Conservation (phyloP, 2,888 invertebrate genomes). For the Nasonia oneida region DNA sequence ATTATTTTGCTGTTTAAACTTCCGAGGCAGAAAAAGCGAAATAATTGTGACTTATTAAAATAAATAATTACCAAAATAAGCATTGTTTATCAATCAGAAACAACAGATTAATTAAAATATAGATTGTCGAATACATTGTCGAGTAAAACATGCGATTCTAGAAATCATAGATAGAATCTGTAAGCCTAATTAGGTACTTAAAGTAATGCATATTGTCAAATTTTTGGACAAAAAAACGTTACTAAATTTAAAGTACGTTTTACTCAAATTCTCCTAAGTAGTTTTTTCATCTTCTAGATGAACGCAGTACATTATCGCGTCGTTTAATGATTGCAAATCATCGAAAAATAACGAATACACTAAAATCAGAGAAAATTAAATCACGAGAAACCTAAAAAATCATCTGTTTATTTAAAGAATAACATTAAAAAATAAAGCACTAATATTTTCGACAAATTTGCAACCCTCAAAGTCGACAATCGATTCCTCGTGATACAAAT, state of each 20-base stretch:
- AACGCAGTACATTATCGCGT: constrained; percentile 25
- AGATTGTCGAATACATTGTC: constrained; percentile 30
- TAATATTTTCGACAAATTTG: constrained; percentile 39
- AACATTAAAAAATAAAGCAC: background rate
- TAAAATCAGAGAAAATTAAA: background rate
- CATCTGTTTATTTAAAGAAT: background rate
- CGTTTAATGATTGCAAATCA: constrained; percentile 38
- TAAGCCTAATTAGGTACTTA: background rate
- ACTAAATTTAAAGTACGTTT: constrained; percentile 7
- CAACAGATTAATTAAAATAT: constrained; percentile 50
- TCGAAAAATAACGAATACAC: background rate
- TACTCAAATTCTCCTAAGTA: constrained; percentile 36
- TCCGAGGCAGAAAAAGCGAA: constrained; percentile 13
- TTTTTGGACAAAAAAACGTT: constrained; percentile 9
- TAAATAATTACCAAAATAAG: constrained; percentile 49
- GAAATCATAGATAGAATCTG: background rate
- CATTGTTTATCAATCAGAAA: constrained; percentile 39
- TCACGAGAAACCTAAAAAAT: background rate
- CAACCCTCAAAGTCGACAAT: constrained; percentile 32
- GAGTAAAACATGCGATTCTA: constrained; percentile 32
- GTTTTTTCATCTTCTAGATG: constrained; percentile 36
- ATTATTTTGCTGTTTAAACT: constrained; percentile 44
- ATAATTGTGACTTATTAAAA: constrained; percentile 44
- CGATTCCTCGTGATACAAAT: constrained; percentile 30
- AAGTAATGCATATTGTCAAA: constrained; percentile 5